Conservation (phyloP, 2,797 vertebrate genomes). For the Acomys russatus region DNA sequence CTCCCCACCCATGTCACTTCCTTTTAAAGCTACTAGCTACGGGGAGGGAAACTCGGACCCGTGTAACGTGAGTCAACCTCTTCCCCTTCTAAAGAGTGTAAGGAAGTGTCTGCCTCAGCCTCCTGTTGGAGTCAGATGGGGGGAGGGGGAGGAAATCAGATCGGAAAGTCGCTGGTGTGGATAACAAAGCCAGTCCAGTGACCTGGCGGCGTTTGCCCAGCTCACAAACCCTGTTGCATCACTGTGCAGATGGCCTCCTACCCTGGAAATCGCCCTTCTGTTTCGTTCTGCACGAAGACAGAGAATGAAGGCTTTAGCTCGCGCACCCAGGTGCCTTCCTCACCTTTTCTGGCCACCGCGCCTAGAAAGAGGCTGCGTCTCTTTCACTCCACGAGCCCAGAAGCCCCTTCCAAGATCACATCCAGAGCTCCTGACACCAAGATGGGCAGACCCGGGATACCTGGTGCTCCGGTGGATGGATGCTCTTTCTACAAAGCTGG, state of each 20-base stretch:
- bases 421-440: neutral
- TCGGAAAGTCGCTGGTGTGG: neutral
- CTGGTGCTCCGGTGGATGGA: neutral
- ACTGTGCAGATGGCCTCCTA: neutral
- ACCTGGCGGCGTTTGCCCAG: neutral
- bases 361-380: neutral
- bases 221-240: constrained; percentile 48
- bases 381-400: neutral
- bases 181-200: constrained; percentile 50
- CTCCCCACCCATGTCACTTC: constrained; percentile 88
- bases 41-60: neutral
- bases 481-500: neutral
- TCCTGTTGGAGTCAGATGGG: too few relatives aligned
- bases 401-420: neutral
- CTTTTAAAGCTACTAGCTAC: constrained; percentile 79
- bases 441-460: fast-evolving
- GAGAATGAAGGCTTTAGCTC: too few relatives aligned
- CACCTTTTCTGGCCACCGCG: neutral
- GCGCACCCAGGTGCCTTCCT: too few relatives aligned
- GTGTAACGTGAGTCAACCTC: neutral
- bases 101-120: neutral
- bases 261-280: neutral
- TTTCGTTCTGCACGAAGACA: neutral
- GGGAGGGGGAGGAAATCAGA: neutral
- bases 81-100: neutral